A percentile compares a stretch with the other conserved stretches of the same genome.
phyloP scores from a whole-genome alignment of 2,888 invertebrate genomes.

The Hirtodrosophila confusa region DNA sequence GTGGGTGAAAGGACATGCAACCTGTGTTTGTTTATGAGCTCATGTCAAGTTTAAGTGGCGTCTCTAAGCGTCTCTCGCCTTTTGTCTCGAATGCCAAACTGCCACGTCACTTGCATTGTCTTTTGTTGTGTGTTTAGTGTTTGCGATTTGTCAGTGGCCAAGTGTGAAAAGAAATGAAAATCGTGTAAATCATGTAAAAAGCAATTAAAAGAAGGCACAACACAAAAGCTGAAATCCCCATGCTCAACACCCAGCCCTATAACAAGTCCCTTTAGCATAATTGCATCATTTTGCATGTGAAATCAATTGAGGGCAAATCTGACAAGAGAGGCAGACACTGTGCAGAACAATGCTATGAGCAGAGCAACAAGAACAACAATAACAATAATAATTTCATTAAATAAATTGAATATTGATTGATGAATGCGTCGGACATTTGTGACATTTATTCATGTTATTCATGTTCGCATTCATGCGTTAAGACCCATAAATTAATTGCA shows the following conservation, averaged over 20 bases:
- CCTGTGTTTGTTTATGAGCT: conserved; percentile 65
- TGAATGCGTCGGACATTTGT: conserved; percentile 58
- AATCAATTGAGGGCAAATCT: conserved; percentile 20
- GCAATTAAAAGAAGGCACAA: conserved; percentile 52
- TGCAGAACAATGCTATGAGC: conserved; percentile 3
- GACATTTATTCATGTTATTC: conserved; percentile 67
- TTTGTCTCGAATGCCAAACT: conserved; percentile 44
- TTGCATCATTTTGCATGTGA: conserved; percentile 15
- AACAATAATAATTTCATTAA: conserved; percentile 56
- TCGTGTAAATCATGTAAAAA: conserved; percentile 60
- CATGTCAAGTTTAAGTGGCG: conserved; percentile 63
- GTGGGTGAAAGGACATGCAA: conserved; percentile 54
- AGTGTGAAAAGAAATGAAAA: conserved; percentile 25
- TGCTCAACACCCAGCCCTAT: background rate
- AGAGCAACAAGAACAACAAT: conserved; percentile 10
- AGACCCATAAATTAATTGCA: conserved; percentile 63
- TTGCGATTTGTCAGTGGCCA: conserved; percentile 41
- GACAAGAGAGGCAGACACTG: conserved; percentile 14
- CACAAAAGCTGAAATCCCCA: background rate
- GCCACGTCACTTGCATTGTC: conserved; percentile 58
- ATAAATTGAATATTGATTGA: conserved; percentile 67
- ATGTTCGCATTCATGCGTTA: conserved; percentile 57
- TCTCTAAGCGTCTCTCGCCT: conserved; percentile 26
- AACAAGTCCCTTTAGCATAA: background rate
- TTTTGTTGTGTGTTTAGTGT: conserved; percentile 50